Base-by-base conservation (phyloP, 2,113 vertebrate genomes). In the Pachypanchax playfairii region DNA sequence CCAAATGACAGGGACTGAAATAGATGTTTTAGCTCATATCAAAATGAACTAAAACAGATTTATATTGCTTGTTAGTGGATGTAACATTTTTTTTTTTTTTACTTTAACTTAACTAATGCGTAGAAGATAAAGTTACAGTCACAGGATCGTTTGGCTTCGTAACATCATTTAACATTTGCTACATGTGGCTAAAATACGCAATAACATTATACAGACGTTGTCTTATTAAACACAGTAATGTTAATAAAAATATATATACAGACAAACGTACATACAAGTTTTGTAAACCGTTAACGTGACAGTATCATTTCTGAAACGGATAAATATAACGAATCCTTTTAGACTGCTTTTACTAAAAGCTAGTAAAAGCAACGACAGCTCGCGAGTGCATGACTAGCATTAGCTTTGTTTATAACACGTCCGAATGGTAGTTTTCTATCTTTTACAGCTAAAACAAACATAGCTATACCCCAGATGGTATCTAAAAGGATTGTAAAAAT, bases 111-210 rank as follows among this genome's bases (percentile, higher is more conserved):
- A 10, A 36, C 0, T n/a, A 21, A 11, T 22, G 12, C 1, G 25
- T 8, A 42, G 6, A 42, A 9, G 2, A 10, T 42, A 3, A 20
- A 20, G 8, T 6, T 17, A 18, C 15, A 18, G 39, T 18, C 8
- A 21, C 10, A 3, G 17, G 3, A 10, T 39, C 9, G 3, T 24
- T 24, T 54, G 11, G 13, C 20, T 18, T 33, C 20, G 55, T 21
- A 50, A 10, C 26, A 65, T 44, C 13, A 36, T 52, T 72, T 70
- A 65, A 72, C 65, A 69, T 72, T 64, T 76, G 65, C 78, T 71
- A 43, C 70, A 58, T 25, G 53, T 8, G 44, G 67, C 69, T 78
- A 69, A 64, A 36, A 65, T 57, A 61, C 64, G 62, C 72, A 59
- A 42, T n/a, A 48, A 59, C 17, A 4, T 14, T 46, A 59, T 11